Evolutionary conservation across 1,140 invertebrate genomes (phyloP).

Genomic region (Ceratosolen fusciceps): DNA sequence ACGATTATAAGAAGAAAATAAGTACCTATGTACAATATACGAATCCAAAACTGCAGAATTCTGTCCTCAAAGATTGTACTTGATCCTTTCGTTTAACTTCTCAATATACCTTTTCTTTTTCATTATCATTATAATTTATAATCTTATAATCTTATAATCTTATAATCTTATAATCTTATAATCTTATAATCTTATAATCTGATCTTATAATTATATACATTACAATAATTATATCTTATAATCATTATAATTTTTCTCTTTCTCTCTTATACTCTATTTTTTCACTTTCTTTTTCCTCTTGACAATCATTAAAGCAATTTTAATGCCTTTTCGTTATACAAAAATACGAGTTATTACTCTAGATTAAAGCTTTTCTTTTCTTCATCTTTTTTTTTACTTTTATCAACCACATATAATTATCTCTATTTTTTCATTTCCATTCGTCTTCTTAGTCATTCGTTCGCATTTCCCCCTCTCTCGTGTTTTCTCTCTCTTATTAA

Average conservation of each 20-base stretch:
- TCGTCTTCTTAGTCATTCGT: not conserved
- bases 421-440: not conserved
- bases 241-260: no score
- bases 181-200: no score
- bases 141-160: no score
- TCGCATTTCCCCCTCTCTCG: constrained; percentile 8
- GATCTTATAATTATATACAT: no score
- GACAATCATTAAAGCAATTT: constrained; percentile 68
- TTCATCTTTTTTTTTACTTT: constrained; percentile 11
- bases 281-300: constrained; percentile 16
- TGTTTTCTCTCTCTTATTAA: not conserved
- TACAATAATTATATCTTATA: no score
- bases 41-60: constrained; percentile 43
- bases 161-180: no score
- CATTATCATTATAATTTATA: no score
- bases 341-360: constrained; percentile 67
- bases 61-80: constrained; percentile 17
- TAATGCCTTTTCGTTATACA: constrained; percentile 63
- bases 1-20: constrained; percentile 56
- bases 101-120: no score
- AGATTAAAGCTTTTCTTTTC: constrained; percentile 62
- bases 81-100: not conserved
- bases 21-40: constrained; percentile 57
- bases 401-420: not conserved
- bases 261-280: constrained; percentile 48